Percentiles rank a stretch among this genome's conserved stretches.
Conservation (phyloP, 1,140 invertebrate species). For the Copidosoma floridanum region DNA sequence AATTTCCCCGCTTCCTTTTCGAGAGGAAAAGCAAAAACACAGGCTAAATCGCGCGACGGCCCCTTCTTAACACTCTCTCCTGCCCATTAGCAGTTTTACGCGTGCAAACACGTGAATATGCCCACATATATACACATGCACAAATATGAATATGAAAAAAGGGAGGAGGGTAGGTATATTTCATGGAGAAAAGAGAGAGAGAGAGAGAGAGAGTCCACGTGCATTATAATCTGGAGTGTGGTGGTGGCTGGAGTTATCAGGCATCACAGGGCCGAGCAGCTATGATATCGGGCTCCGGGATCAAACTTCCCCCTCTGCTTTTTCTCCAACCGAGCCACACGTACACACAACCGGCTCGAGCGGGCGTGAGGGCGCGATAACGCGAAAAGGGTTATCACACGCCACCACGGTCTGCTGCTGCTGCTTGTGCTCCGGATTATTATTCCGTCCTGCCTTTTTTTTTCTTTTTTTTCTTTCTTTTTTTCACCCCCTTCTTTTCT, state of each 20-base stretch:
- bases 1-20: no score
- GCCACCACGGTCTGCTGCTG: conserved; percentile 26
- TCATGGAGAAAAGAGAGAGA: no score
- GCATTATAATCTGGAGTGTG: conserved; percentile 52
- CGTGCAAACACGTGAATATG: no score
- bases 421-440: no score
- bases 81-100: no score
- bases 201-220: conserved; percentile 27
- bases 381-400: conserved; percentile 54
- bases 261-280: no score
- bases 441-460: conserved; percentile 36
- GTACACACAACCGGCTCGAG: conserved; percentile 19
- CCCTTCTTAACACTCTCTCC: no score
- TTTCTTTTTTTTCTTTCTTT: conserved; percentile 8
- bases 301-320: conserved; percentile 32
- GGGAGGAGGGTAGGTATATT: no score
- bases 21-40: no score
- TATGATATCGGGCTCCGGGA: conserved; percentile 47
- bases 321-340: conserved; percentile 28
- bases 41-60: no score
- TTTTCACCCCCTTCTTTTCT: no score
- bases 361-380: conserved; percentile 46
- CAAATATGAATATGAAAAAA: no score
- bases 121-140: conserved; percentile 3
- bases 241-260: conserved; percentile 51